phyloP scores from a whole-genome alignment of 2,888 invertebrate species.

The Cyclophora albipunctata region DNA sequence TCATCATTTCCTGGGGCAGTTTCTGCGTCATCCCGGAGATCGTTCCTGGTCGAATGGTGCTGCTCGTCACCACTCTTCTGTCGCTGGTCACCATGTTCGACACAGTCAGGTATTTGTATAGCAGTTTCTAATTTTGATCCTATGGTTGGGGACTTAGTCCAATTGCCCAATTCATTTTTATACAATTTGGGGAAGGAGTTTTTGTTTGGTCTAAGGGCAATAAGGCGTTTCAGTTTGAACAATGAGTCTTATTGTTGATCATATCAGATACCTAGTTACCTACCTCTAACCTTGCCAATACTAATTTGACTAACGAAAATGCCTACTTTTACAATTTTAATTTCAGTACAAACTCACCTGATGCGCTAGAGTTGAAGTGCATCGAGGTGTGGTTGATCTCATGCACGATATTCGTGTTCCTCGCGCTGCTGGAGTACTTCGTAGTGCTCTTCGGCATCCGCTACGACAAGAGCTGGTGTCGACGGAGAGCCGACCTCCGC shows the following conservation, averaged over 20 bases:
- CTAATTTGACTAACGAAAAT: too few species aligned
- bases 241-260: too few species aligned
- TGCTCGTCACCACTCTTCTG: constrained; percentile 77
- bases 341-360: constrained; percentile 78
- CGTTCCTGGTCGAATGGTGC: constrained; percentile 79
- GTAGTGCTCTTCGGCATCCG: constrained; percentile 79
- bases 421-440: constrained; percentile 78
- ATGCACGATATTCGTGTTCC: constrained; percentile 79
- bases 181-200: neutral
- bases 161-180: too few species aligned
- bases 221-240: too few species aligned
- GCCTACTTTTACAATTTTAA: neutral
- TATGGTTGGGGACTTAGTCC: too few species aligned
- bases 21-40: constrained; percentile 80
- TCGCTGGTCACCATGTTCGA: constrained; percentile 80
- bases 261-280: too few species aligned
- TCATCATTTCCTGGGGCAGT: constrained; percentile 80
- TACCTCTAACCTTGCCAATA: too few species aligned
- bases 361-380: constrained; percentile 77
- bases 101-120: constrained; percentile 69
- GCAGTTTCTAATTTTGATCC: too few species aligned
- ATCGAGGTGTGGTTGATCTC: constrained; percentile 81
- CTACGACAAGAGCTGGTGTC: constrained; percentile 79
- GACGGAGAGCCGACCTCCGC: constrained; percentile 57
- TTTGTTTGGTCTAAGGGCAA: too few species aligned